Conservation (phyloP, 2,888 invertebrate genomes). For the Tiliacea citrago region DNA sequence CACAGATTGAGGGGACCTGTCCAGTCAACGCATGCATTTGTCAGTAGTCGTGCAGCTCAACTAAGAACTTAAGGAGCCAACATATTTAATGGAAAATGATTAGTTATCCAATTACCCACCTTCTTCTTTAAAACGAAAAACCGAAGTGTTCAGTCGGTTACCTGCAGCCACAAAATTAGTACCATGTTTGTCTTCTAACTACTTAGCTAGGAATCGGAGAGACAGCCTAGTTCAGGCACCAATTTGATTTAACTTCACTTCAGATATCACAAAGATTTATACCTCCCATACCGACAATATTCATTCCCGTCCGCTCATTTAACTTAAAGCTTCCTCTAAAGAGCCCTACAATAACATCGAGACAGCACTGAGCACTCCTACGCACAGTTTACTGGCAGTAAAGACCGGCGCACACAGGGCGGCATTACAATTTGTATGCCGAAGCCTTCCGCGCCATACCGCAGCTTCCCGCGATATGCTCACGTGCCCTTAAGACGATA, state of each 20-base stretch:
- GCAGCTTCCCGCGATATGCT: background rate
- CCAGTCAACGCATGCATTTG: too few relatives aligned
- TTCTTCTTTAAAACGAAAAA: background rate
- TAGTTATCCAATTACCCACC: too few relatives aligned
- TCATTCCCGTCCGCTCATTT: constrained; percentile 31
- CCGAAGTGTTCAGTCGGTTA: background rate
- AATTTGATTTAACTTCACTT: constrained; percentile 11
- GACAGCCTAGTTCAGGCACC: background rate
- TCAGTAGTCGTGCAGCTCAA: too few relatives aligned
- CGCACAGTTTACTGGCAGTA: constrained; percentile 44
- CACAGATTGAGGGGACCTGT: too few relatives aligned
- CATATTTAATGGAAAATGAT: background rate
- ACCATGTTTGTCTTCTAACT: background rate
- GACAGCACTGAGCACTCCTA: constrained; percentile 52
- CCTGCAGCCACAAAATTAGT: background rate
- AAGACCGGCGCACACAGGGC: background rate
- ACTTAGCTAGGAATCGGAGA: background rate
- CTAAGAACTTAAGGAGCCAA: too few relatives aligned
- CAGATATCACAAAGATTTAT: constrained; percentile 25
- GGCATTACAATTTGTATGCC: background rate
- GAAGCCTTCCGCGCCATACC: background rate
- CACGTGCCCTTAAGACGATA: background rate
- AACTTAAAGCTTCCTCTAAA: constrained; percentile 42
- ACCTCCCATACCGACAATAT: constrained; percentile 13
- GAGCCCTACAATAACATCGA: constrained; percentile 39